Evolutionary conservation across 2,113 vertebrate species (phyloP), one percentile per base, ranked within the genome.

Genomic region (Carassius auratus): DNA sequence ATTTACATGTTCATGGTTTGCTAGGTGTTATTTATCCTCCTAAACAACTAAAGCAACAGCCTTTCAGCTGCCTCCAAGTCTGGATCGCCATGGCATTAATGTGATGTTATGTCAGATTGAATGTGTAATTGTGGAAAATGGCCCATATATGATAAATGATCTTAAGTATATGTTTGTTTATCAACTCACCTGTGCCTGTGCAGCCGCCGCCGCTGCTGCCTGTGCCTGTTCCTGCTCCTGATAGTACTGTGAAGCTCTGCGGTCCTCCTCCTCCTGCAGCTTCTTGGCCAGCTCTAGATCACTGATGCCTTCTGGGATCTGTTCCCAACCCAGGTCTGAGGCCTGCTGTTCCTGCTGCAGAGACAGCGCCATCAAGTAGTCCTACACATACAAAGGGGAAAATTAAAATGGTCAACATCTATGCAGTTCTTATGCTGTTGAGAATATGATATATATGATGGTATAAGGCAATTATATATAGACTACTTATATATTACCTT

Each of bases 281-380:
- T 99, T 98, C 93, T 99, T 99, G 0, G 98, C 98, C 71, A 99
- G 94, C 89, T 99, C 97, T 33, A 99, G 92, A 89, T 99, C 98
- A 86, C 97, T 98, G 94, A 99, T 95, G 85, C 97, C 98, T 94
- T 99, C 97, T 1, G 98, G 97, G 50, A 98, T 95, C 88, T 98
- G 96, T 79, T 99, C 98, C 97, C 97, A 99, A 73, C 96, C 96
- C 23, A 99, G 93, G 33, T 98, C 97, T 91, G 97, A 96, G 81
- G 93, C 97, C 91, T 98, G 97, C 94, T 99, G 98, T 92, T 99
- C 98, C 95, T 99, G 98, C 95, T 99, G 98, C 87, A 99, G 95
- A 52, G 98, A 98, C 92, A 99, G 91, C 1, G 98, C 98, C 97
- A 99, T 99, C 93, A 99, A 91, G 91, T 99, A 99, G 93, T 99